phyloP scores from a whole-genome alignment of 2,113 vertebrate species.

The Mus musculus region GRCm39 chr8:43597501-43598000 shows the following conservation, averaged over 20 bases:
- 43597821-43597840: not conserved
- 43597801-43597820: not conserved
- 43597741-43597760: not conserved
- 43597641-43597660: not conserved
- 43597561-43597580: not conserved
- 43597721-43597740: not conserved
- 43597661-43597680: not conserved
- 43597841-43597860: not conserved
- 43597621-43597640: not conserved
- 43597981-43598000: not conserved
- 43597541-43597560: not conserved
- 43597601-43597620: not conserved
- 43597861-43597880: not conserved
- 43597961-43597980: not conserved
- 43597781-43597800: not conserved
- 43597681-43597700: not conserved
- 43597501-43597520: not conserved
- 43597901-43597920: not conserved
- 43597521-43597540: not conserved
- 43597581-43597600: not conserved
- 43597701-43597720: not conserved
- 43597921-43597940: not conserved
- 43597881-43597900: not conserved
- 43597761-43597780: not conserved
- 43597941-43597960: not conserved